Evolutionary conservation across 1,140 invertebrate genomes (phyloP).

Genomic region (Caerostris darwini): DNA sequence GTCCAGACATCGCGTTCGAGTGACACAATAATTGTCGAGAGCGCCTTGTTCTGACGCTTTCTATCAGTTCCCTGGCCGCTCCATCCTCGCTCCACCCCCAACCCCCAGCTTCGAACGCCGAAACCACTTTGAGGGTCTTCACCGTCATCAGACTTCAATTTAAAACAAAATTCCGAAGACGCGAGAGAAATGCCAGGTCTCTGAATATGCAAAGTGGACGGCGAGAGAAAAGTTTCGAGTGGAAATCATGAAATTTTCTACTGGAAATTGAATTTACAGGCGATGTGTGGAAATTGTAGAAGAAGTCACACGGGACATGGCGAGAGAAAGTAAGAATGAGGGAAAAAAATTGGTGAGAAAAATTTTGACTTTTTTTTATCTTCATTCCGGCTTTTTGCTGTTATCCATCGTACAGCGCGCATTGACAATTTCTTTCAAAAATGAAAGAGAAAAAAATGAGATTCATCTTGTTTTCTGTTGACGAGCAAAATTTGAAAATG

Average conservation of each 20-base stretch:
- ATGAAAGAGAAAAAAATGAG: too few species aligned
- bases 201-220: conserved; percentile 73
- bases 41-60: conserved; percentile 67
- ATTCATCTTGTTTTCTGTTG: too few species aligned
- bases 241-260: conserved; percentile 74
- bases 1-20: not conserved
- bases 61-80: not conserved
- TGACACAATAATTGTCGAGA: conserved; percentile 77
- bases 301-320: not conserved
- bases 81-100: too few species aligned
- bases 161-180: conserved; percentile 73
- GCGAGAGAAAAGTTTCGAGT: conserved; percentile 65
- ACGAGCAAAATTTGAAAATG: too few species aligned
- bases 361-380: not conserved
- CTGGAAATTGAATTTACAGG: conserved; percentile 73
- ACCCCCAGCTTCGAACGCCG: not conserved
- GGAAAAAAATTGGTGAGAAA: not conserved
- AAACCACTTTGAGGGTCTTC: conserved; percentile 57
- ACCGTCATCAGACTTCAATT: conserved; percentile 75
- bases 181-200: not conserved
- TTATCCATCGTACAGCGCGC: not conserved
- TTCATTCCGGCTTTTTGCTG: not conserved
- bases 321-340: not conserved
- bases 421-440: not conserved
- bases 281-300: conserved; percentile 24